A percentile compares a stretch with the other conserved stretches of the same genome.
Conservation (phyloP, 2,888 invertebrate genomes). For the Andrena bicolor region DNA sequence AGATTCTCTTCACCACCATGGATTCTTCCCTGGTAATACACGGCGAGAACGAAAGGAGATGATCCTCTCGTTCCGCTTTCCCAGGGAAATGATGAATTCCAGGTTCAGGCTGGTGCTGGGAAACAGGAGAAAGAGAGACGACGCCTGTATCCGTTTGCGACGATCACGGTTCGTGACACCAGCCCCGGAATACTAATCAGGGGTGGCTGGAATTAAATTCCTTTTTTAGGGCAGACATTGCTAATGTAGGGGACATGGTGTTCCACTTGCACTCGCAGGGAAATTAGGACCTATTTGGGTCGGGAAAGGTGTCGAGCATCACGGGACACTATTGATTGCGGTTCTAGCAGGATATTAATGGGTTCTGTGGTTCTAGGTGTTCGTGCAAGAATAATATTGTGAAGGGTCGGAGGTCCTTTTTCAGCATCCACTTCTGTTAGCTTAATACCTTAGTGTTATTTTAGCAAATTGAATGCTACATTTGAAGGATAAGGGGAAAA, state of each 20-base stretch:
- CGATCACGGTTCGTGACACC: conserved; percentile 47
- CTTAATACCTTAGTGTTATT: no score
- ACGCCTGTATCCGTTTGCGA: conserved; percentile 55
- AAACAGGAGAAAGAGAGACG: conserved; percentile 10
- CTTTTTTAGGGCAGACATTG: conserved; percentile 28
- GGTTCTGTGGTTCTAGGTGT: no score
- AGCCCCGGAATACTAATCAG: conserved; percentile 69
- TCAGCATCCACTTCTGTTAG: no score
- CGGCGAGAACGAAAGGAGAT: conserved; percentile 26
- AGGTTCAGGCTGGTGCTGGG: conserved; percentile 1
- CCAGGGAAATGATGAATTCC: conserved; percentile 30
- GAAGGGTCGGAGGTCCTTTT: background rate
- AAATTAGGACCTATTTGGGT: background rate
- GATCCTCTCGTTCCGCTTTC: conserved; percentile 5
- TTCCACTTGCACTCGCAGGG: background rate
- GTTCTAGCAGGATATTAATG: background rate
- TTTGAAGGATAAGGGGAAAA: no score
- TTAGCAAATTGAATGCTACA: no score
- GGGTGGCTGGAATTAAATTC: conserved; percentile 49
- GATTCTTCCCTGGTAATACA: conserved; percentile 27
- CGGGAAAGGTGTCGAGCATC: background rate
- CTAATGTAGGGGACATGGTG: background rate
- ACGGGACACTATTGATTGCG: background rate
- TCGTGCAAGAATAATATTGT: background rate
- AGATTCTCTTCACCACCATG: conserved; percentile 17